Evolutionary conservation across 2,797 vertebrate species (phyloP).

Genomic region (Pempheris klunzingeri): DNA sequence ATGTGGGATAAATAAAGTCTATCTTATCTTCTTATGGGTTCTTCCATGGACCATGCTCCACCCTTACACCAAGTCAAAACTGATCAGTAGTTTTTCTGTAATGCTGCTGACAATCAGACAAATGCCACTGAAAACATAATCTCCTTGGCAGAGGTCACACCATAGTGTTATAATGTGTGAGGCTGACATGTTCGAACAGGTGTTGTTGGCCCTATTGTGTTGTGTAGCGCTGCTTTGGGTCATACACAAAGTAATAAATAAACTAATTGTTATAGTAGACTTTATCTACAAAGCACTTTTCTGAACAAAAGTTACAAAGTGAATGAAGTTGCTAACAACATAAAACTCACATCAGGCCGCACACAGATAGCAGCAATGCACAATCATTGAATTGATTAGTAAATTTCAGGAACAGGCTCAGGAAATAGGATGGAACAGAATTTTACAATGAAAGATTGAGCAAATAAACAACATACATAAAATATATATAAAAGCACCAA

Average conservation of each 20-base stretch:
- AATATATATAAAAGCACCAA: not conserved
- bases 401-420: not conserved
- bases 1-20: too few relatives aligned
- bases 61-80: too few relatives aligned
- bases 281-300: not conserved
- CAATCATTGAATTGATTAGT: not conserved
- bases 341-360: not conserved
- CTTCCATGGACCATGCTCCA: too few relatives aligned
- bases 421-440: not conserved
- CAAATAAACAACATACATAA: not conserved
- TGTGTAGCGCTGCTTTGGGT: not conserved
- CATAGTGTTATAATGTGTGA: not conserved
- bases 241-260: not conserved
- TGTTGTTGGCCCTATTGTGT: not conserved
- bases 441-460: not conserved
- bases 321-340: not conserved
- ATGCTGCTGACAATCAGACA: too few relatives aligned
- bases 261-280: not conserved
- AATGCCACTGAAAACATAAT: too few relatives aligned
- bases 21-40: too few relatives aligned
- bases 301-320: not conserved
- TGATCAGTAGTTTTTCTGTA: too few relatives aligned
- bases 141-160: too few relatives aligned
- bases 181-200: not conserved
- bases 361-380: constrained; percentile 3